These are phyloP conservation scores for Acromyrmex charruanus DNA, from an alignment of 1,140 invertebrate genomes.

Conservation along the genomic window DNA sequence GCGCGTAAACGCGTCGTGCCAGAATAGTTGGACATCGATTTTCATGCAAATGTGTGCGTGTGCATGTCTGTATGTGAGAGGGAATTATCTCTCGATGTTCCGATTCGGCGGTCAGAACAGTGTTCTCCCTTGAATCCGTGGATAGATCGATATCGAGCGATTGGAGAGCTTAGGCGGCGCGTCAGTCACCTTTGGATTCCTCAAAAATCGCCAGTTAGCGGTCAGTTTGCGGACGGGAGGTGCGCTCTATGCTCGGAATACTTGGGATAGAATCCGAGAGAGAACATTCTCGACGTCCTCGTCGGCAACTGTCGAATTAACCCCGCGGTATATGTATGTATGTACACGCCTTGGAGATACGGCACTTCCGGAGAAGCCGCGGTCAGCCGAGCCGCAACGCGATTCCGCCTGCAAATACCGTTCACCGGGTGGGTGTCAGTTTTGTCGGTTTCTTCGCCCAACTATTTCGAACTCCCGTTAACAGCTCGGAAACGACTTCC, in stretches of 20 bases:
- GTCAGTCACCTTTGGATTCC: slow-evolving; percentile 61
- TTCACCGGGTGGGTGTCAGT: slow-evolving; percentile 70
- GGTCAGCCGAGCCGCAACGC: slow-evolving; percentile 55
- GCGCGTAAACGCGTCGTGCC: slow-evolving; percentile 41
- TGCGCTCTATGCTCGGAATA: slow-evolving; percentile 62
- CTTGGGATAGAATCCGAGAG: slow-evolving; percentile 70
- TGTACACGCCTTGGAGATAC: slow-evolving; percentile 62
- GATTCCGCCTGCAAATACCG: slow-evolving; percentile 65
- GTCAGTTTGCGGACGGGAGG: slow-evolving; percentile 52
- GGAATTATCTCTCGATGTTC: slow-evolving; percentile 53
- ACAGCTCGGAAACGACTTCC: slow-evolving; percentile 58
- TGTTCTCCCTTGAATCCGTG: slow-evolving; percentile 7
- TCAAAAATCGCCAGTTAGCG: slow-evolving; percentile 51
- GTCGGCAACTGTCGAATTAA: slow-evolving; percentile 74
- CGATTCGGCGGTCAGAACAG: slow-evolving; percentile 48
- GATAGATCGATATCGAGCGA: slow-evolving; percentile 56
- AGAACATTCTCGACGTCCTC: slow-evolving; percentile 74
- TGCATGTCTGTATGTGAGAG: slow-evolving; percentile 2
- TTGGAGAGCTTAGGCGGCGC: slow-evolving; percentile 35
- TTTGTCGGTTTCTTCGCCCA: slow-evolving; percentile 72
- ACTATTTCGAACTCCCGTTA: slow-evolving; percentile 67
- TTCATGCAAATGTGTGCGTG: not conserved
- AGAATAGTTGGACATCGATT: slow-evolving; percentile 52
- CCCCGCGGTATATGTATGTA: slow-evolving; percentile 46
- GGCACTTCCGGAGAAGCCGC: slow-evolving; percentile 42